Percentiles rank a stretch among this genome's conserved stretches.
phyloP scores from a whole-genome alignment of 2,888 invertebrate genomes.

The Ichneumon xanthorius region DNA sequence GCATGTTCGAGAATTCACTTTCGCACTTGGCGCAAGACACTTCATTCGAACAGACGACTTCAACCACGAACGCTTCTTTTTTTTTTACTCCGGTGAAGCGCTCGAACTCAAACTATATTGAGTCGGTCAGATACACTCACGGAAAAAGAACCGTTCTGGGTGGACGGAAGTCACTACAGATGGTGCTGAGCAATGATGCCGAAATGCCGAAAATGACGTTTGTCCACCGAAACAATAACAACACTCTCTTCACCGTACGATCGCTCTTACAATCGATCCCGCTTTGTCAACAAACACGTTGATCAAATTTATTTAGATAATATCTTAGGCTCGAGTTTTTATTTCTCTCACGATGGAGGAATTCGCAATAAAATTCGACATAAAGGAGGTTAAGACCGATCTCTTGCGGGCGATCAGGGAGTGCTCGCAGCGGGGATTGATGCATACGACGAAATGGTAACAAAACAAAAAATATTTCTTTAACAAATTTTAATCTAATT shows the following conservation, averaged over 20 bases:
- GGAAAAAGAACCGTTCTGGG: not conserved
- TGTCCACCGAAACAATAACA: constrained; percentile 42
- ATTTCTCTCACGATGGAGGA: constrained; percentile 79
- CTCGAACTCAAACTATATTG: constrained; percentile 1
- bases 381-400: constrained; percentile 89
- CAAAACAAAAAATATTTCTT: not conserved
- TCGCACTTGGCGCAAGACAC: not conserved
- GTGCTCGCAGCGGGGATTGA: constrained; percentile 92
- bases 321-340: not conserved
- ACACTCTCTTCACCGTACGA: not conserved
- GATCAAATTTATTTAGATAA: too few species aligned
- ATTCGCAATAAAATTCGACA: constrained; percentile 84
- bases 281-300: too few species aligned
- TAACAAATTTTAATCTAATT: not conserved
- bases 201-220: constrained; percentile 43
- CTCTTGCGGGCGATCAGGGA: constrained; percentile 89
- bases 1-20: not conserved
- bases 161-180: not conserved
- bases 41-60: not conserved
- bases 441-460: constrained; percentile 93
- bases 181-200: constrained; percentile 14
- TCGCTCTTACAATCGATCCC: constrained; percentile 5
- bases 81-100: not conserved
- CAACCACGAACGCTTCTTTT: not conserved
- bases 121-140: not conserved